A percentile compares a stretch with the other conserved stretches of the same genome.
Evolutionary conservation across 2,888 invertebrate genomes (phyloP).

Genomic region (Agrochola lota): DNA sequence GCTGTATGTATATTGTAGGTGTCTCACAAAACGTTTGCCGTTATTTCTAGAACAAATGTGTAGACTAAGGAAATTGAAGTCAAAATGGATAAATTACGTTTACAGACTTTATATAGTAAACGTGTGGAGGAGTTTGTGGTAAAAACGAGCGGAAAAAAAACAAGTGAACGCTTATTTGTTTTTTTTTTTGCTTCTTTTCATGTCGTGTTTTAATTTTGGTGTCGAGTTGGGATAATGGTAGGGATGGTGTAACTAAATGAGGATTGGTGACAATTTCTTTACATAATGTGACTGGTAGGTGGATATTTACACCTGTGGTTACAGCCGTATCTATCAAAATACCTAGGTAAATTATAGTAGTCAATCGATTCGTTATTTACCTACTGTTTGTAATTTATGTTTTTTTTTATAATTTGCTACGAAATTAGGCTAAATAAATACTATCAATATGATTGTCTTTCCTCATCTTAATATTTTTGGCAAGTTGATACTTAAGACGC

Average conservation of each 20-base stretch:
- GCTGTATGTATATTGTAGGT: slow-evolving; percentile 68
- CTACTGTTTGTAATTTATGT: too few relatives aligned
- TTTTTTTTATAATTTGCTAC: background rate
- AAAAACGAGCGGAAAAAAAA: background rate
- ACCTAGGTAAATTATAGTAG: too few relatives aligned
- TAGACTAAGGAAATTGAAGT: slow-evolving; percentile 21
- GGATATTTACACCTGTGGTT: background rate
- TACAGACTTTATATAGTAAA: background rate
- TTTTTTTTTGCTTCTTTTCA: background rate
- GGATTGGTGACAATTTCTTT: slow-evolving; percentile 49
- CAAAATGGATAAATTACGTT: slow-evolving; percentile 23
- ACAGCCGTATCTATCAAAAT: background rate
- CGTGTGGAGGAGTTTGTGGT: slow-evolving; percentile 31
- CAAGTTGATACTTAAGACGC: too few relatives aligned
- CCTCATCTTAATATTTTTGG: background rate
- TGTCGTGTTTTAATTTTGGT: background rate
- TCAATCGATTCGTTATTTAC: too few relatives aligned
- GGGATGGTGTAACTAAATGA: background rate
- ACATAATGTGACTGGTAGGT: background rate
- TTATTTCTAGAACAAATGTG: slow-evolving; percentile 49
- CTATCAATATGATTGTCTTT: background rate
- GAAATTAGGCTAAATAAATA: background rate
- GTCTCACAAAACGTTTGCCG: slow-evolving; percentile 42
- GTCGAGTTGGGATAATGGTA: background rate
- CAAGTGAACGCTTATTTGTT: background rate